Evolutionary conservation across 2,888 invertebrate species (phyloP).

Genomic region (Choreutis nemorana): DNA sequence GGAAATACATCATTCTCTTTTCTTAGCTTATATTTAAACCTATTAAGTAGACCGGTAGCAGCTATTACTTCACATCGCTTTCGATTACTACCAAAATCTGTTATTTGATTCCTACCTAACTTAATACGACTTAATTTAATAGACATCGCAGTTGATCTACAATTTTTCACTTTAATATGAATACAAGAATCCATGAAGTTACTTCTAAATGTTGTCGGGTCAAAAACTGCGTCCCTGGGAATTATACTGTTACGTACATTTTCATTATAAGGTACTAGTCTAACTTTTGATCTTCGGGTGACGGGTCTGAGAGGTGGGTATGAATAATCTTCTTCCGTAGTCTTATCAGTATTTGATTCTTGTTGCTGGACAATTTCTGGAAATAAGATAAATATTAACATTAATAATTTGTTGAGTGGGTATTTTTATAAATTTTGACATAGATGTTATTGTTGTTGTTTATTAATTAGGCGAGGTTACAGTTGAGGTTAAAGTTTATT

Average conservation of each 20-base stretch:
- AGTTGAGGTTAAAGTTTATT: too few relatives aligned
- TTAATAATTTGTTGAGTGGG: background rate
- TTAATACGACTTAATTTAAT: slow-evolving; percentile 5
- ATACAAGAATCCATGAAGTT: slow-evolving; percentile 21
- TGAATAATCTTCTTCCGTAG: slow-evolving; percentile 32
- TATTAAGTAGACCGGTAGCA: slow-evolving; percentile 42
- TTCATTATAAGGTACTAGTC: slow-evolving; percentile 20
- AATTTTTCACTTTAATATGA: slow-evolving; percentile 39
- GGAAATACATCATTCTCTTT: slow-evolving; percentile 33
- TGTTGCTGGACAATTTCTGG: too few relatives aligned
- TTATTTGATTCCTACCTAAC: slow-evolving; percentile 14
- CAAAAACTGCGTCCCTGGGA: slow-evolving; percentile 35
- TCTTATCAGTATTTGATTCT: slow-evolving; percentile 21
- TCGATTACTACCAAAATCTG: background rate
- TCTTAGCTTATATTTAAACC: slow-evolving; percentile 48
- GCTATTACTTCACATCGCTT: slow-evolving; percentile 20
- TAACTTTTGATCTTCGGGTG: slow-evolving; percentile 28
- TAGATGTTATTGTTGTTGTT: too few relatives aligned
- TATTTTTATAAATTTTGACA: too few relatives aligned
- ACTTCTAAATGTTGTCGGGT: slow-evolving; percentile 34
- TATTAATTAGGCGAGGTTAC: too few relatives aligned
- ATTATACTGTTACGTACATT: slow-evolving; percentile 17
- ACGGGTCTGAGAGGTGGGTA: slow-evolving; percentile 27
- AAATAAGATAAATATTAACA: slow-evolving; percentile 10
- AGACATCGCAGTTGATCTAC: slow-evolving; percentile 25